These are phyloP conservation scores for Chorisops tibialis DNA, from an alignment of 2,888 invertebrate species.

Conservation along the genomic window DNA sequence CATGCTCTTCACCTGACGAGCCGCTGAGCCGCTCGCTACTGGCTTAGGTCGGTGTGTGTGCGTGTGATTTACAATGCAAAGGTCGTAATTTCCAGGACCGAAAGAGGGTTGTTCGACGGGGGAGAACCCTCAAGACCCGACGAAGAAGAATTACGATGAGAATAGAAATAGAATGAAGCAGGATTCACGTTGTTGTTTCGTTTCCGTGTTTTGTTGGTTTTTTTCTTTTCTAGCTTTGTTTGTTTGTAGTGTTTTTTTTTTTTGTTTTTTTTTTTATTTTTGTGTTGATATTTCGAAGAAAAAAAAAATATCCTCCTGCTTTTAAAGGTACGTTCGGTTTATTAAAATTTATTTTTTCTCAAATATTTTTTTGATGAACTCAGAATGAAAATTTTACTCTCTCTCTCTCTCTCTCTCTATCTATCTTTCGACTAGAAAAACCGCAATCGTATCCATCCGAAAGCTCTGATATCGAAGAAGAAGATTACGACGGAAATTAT, in stretches of 20 bases:
- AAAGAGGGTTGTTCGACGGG: too few relatives aligned
- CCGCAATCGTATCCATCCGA: conserved; percentile 8
- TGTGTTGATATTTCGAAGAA: not conserved
- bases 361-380: not conserved
- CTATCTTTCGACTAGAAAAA: not conserved
- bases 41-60: too few relatives aligned
- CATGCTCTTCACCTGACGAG: too few relatives aligned
- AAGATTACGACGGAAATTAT: not conserved
- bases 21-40: too few relatives aligned
- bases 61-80: too few relatives aligned
- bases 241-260: not conserved
- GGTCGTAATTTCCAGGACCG: too few relatives aligned
- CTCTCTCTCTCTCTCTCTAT: too few relatives aligned
- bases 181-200: not conserved
- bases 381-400: not conserved
- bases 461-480: not conserved
- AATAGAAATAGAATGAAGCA: too few relatives aligned
- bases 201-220: not conserved
- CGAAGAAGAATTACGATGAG: too few relatives aligned
- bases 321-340: not conserved
- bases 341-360: not conserved
- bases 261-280: not conserved
- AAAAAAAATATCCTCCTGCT: not conserved
- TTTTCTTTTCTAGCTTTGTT: not conserved
- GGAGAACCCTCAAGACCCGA: too few relatives aligned